phyloP scores from a whole-genome alignment of 1,140 invertebrate genomes.

The Brachionus koreanus region DNA sequence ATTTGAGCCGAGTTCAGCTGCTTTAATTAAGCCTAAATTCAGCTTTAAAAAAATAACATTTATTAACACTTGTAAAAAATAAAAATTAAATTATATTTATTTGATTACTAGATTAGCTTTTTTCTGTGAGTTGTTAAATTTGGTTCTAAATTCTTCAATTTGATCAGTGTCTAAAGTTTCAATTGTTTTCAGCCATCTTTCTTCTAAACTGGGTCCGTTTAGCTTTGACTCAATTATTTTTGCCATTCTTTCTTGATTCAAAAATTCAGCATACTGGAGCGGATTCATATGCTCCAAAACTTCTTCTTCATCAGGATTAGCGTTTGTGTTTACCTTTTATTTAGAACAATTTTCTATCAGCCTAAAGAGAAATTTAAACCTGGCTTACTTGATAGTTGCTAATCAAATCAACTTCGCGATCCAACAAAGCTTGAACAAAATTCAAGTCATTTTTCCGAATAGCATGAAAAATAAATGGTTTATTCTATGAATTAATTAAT shows the following conservation, averaged over 20 bases:
- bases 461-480: slow-evolving; percentile 44
- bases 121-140: not conserved
- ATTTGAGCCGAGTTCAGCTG: slow-evolving; percentile 25
- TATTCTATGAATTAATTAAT: slow-evolving; percentile 20
- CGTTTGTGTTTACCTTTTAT: not conserved
- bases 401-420: slow-evolving; percentile 25
- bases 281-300: not conserved
- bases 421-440: slow-evolving; percentile 27
- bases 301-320: not conserved
- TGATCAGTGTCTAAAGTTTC: not conserved
- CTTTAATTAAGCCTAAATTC: slow-evolving; percentile 27
- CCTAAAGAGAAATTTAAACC: not conserved
- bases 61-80: not conserved
- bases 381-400: not conserved
- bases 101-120: not conserved
- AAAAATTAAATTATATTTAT: not conserved
- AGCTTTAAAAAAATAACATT: slow-evolving; percentile 17
- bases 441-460: slow-evolving; percentile 18
- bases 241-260: not conserved
- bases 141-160: slow-evolving; percentile 26
- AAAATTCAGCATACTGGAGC: not conserved
- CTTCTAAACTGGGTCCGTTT: not conserved
- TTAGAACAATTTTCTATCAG: not conserved
- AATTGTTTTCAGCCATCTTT: slow-evolving; percentile 10
- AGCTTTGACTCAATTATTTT: slow-evolving; percentile 4